Conservation (phyloP, 2,113 vertebrate species). For the Trochalopteron elliotii region DNA sequence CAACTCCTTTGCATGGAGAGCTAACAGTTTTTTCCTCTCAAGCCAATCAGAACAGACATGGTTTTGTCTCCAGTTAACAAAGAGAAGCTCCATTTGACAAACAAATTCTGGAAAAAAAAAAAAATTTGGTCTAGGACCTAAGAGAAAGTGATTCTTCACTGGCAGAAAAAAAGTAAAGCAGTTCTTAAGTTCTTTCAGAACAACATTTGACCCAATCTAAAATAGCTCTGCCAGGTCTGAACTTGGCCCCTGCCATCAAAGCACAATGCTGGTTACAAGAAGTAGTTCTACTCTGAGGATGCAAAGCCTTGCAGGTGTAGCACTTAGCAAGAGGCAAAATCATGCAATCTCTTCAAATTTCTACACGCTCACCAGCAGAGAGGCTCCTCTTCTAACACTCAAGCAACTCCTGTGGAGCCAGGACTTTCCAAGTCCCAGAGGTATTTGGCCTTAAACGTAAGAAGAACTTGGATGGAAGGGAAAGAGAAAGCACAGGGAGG, state of each 20-base stretch:
- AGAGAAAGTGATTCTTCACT: neutral
- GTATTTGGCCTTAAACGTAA: neutral
- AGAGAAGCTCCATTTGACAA: neutral
- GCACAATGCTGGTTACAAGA: neutral
- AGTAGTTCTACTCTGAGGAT: neutral
- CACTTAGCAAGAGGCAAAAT: neutral
- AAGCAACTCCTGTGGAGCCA: neutral
- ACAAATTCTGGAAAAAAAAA: neutral
- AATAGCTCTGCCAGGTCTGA: neutral
- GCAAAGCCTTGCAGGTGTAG: neutral
- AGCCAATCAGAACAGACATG: neutral
- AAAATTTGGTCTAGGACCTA: neutral
- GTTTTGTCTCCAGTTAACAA: slow-evolving; percentile 8
- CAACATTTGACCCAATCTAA: neutral
- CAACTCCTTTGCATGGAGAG: neutral
- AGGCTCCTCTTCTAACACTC: neutral
- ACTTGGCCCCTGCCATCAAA: neutral
- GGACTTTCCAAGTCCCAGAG: neutral
- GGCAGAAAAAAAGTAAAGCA: neutral
- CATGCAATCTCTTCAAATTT: neutral
- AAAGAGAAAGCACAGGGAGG: neutral
- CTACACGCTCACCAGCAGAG: neutral
- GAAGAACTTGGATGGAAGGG: neutral
- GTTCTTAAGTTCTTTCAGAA: neutral
- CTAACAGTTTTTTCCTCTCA: neutral